A percentile compares a stretch with the other conserved stretches of the same genome.
Evolutionary conservation across 2,888 invertebrate genomes (phyloP).

Genomic region (Meghimatium bilineatum): DNA sequence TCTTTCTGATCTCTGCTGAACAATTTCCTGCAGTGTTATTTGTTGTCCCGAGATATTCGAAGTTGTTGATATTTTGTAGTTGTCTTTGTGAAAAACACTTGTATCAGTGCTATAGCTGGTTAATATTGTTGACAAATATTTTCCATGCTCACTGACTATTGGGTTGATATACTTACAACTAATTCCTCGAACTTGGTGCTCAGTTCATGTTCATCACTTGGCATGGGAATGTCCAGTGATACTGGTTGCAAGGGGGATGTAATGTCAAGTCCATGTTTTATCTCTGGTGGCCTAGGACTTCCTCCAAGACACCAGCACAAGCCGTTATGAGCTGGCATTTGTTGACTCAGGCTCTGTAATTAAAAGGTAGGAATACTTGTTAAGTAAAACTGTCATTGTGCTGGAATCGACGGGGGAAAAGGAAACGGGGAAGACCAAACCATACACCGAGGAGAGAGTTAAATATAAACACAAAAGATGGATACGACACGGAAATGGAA

Average conservation of each 20-base stretch:
- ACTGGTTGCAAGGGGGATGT: conserved; percentile 79
- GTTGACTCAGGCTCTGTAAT: not conserved
- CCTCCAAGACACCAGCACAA: conserved; percentile 78
- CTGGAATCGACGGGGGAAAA: too few relatives aligned
- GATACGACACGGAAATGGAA: too few relatives aligned
- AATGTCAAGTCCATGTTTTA: conserved; percentile 91
- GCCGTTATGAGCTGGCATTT: conserved; percentile 35
- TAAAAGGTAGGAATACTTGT: not conserved
- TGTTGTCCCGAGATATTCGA: too few relatives aligned
- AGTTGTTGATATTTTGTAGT: too few relatives aligned
- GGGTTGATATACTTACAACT: conserved; percentile 82
- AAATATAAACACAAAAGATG: too few relatives aligned
- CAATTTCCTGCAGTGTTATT: too few relatives aligned
- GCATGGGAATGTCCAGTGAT: conserved; percentile 89
- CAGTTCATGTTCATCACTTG: conserved; percentile 89
- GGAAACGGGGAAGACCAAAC: too few relatives aligned
- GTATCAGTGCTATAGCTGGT: not conserved
- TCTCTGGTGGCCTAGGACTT: conserved; percentile 93
- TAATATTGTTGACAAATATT: not conserved
- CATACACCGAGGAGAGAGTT: too few relatives aligned
- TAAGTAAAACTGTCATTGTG: too few relatives aligned
- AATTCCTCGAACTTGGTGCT: conserved; percentile 95
- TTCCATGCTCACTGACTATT: not conserved
- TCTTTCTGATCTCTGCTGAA: too few relatives aligned
- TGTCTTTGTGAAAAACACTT: too few relatives aligned